Evolutionary conservation across 2,113 vertebrate species (phyloP), one percentile per base, ranked within the genome.

Genomic region (Heterocephalus glaber): DNA sequence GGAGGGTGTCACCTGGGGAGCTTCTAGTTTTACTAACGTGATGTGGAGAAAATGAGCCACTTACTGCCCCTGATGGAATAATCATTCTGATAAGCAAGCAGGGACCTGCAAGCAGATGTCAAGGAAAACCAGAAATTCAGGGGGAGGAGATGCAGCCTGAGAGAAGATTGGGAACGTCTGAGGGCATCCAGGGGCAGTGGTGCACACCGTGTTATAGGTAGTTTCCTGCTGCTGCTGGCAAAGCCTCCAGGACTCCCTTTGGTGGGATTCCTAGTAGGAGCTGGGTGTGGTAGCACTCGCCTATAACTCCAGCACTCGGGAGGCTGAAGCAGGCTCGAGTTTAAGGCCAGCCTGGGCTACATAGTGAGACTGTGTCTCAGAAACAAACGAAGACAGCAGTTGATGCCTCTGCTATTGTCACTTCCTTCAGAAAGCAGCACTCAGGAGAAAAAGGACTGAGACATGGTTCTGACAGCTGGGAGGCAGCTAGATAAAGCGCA

Each of bases 101-200:
- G 47, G 6, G 38, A 35, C 80, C 72, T 74, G 35, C 17, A 49
- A 16, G 6, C 7, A 33, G 63, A 38, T 28, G 61, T 38, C 79
- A 35, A 41, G 61, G 47, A 41, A n/a, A 70, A 33, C 44, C 77
- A 61, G 58, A 49, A 30, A 3, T 58, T 76, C 49, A 10, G 44
- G 76, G 9, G 54, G 41, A 52, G 33, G 93, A 81, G 56, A 33
- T 0, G 0, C 0, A 30, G 41, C 30, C 49, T 60, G 3, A 10
- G 2, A 38, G 38, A 52, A 30, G 28, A 5, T 13, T 12, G 33
- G 26, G n/a, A 56, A 44, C 19, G 20, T 49, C 7, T 66, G 33
- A 11, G 35, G 20, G 61, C 4, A 0, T 49, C 61, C 0, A 0
- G 22, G 1, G 9, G 16, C 3, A 3, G 26, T 11, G 14, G 26